Conservation (phyloP, 2,888 invertebrate species). For the Scaptomyza polygonia region DNA sequence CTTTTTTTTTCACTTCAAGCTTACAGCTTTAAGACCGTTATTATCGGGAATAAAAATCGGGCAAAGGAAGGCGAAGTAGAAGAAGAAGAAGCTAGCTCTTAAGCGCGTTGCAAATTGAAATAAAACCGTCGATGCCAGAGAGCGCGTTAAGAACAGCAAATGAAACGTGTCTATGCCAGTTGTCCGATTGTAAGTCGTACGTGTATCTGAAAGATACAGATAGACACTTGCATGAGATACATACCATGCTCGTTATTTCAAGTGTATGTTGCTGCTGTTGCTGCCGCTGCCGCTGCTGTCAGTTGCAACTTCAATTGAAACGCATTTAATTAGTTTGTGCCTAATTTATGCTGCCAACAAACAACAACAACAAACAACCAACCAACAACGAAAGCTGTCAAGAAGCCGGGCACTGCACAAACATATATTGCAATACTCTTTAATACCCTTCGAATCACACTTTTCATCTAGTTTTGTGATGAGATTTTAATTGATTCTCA, state of each 20-base stretch:
- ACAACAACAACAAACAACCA: slow-evolving; percentile 24
- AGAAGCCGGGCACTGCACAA: slow-evolving; percentile 11
- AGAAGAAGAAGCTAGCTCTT: slow-evolving; percentile 10
- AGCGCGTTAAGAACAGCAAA: slow-evolving; percentile 17
- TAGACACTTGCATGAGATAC: slow-evolving; percentile 25
- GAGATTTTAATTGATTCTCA: too few species aligned
- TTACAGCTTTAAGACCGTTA: not conserved
- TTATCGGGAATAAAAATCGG: not conserved
- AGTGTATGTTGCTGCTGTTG: not conserved
- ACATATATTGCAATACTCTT: slow-evolving; percentile 27
- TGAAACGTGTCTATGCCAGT: slow-evolving; percentile 27
- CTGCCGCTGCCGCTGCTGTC: slow-evolving; percentile 1
- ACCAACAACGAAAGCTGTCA: slow-evolving; percentile 43
- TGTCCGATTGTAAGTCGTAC: slow-evolving; percentile 21
- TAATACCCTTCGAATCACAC: too few species aligned
- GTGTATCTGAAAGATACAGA: slow-evolving; percentile 37
- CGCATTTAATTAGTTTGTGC: slow-evolving; percentile 75
- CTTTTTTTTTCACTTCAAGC: not conserved
- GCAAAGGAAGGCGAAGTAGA: too few species aligned
- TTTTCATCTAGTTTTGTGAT: too few species aligned
- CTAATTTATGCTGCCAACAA: slow-evolving; percentile 69
- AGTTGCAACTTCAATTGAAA: slow-evolving; percentile 69
- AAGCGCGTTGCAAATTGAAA: slow-evolving; percentile 27
- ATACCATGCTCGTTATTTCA: slow-evolving; percentile 46
- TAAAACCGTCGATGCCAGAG: slow-evolving; percentile 31